Conservation (phyloP, 2,888 invertebrate species). For the Buathra laborator region DNA sequence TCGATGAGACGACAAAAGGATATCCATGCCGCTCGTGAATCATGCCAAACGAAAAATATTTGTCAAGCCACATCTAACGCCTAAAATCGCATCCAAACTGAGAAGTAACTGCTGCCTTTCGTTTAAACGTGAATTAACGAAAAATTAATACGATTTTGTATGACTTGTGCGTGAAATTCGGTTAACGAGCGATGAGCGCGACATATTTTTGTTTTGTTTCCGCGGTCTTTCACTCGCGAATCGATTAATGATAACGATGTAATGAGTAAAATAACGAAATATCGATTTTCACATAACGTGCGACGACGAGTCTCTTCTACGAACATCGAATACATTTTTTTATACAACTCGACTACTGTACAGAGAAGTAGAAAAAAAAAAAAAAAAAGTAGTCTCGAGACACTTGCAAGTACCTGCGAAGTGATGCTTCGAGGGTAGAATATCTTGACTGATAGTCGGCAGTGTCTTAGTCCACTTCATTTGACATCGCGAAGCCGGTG, state of each 20-base stretch:
- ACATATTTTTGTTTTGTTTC: neutral
- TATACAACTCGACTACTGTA: slow-evolving; percentile 57
- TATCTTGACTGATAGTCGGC: slow-evolving; percentile 84
- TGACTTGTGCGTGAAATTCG: slow-evolving; percentile 40
- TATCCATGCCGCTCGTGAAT: slow-evolving; percentile 72
- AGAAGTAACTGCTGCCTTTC: slow-evolving; percentile 80
- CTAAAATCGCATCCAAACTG: slow-evolving; percentile 76
- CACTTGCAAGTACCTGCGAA: slow-evolving; percentile 79
- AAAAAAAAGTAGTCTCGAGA: slow-evolving; percentile 20
- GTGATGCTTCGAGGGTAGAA: slow-evolving; percentile 81
- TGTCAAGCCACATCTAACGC: slow-evolving; percentile 59
- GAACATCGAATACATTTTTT: slow-evolving; percentile 51
- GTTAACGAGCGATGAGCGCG: slow-evolving; percentile 28
- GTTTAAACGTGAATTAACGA: slow-evolving; percentile 15
- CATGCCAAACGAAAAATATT: slow-evolving; percentile 75
- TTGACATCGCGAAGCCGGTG: slow-evolving; percentile 82
- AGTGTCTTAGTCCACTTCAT: slow-evolving; percentile 86
- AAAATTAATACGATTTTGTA: slow-evolving; percentile 25
- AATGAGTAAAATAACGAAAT: slow-evolving; percentile 46
- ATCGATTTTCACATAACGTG: slow-evolving; percentile 60
- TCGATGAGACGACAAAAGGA: slow-evolving; percentile 60
- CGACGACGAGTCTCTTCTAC: slow-evolving; percentile 60
- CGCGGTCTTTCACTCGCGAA: neutral
- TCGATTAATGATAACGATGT: slow-evolving; percentile 25
- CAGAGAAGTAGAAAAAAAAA: slow-evolving; percentile 11